A percentile compares a stretch with the other conserved stretches of the same genome.
Conservation (phyloP, 2,113 vertebrate genomes). For the Strix aluco region DNA sequence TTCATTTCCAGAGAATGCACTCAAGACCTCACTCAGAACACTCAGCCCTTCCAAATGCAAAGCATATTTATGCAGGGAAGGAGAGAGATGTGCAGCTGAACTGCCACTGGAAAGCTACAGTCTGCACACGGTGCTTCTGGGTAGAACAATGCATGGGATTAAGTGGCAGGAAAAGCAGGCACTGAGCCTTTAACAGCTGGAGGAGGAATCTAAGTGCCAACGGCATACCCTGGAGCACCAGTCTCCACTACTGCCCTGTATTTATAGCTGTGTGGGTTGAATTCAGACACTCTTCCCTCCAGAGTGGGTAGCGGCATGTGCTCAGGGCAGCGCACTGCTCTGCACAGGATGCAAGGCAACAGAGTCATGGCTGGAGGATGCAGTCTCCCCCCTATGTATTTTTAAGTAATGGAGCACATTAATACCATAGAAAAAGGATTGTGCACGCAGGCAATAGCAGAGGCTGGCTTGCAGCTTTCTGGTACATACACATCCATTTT, state of each 20-base stretch:
- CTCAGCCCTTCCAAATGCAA: not conserved
- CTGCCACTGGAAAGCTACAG: not conserved
- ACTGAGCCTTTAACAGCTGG: not conserved
- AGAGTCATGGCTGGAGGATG: not conserved
- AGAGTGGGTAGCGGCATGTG: accelerated
- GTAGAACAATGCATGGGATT: not conserved
- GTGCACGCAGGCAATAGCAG: not conserved
- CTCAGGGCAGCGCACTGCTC: not conserved
- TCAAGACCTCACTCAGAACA: not conserved
- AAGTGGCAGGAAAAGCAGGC: not conserved
- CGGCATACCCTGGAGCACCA: accelerated
- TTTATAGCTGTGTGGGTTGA: not conserved
- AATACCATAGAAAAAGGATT: not conserved
- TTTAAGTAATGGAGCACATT: not conserved
- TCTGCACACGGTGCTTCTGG: not conserved
- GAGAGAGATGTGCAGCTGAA: not conserved
- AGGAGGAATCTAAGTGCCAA: not conserved
- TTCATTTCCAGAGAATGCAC: too few species aligned
- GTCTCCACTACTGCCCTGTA: not conserved
- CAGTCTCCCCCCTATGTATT: not conserved
- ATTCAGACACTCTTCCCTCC: not conserved
- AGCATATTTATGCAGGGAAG: not conserved
- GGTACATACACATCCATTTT: not conserved
- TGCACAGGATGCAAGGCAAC: not conserved
- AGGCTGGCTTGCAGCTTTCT: not conserved